Evolutionary conservation across 2,888 invertebrate genomes (phyloP).

Genomic region (Clepsis dumicolana): DNA sequence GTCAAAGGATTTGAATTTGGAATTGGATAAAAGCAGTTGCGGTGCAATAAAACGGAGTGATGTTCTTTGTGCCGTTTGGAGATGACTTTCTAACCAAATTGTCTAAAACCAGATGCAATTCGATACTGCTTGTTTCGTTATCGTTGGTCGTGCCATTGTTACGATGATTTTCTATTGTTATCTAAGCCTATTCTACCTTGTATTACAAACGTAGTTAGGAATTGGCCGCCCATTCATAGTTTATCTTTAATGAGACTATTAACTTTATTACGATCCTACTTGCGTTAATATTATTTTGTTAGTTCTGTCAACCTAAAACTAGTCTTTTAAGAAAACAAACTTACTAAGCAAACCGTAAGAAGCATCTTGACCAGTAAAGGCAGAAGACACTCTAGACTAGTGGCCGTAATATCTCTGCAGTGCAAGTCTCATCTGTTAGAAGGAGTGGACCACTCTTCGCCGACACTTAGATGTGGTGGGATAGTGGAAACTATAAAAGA

Average conservation of each 20-base stretch:
- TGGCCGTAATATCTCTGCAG: slow-evolving; percentile 34
- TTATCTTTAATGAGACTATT: not conserved
- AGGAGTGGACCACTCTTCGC: slow-evolving; percentile 46
- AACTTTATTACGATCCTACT: too few species aligned
- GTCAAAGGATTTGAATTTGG: slow-evolving; percentile 52
- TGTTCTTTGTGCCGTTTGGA: slow-evolving; percentile 27
- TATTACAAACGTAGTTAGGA: slow-evolving; percentile 6
- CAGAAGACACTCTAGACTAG: slow-evolving; percentile 14
- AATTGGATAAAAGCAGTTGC: slow-evolving; percentile 31
- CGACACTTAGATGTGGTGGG: slow-evolving; percentile 39
- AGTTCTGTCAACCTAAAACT: not conserved
- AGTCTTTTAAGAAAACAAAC: slow-evolving; percentile 17
- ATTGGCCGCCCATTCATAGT: slow-evolving; percentile 18
- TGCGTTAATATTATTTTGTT: not conserved
- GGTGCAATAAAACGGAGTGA: slow-evolving; percentile 33
- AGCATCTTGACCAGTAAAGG: slow-evolving; percentile 28
- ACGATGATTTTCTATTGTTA: slow-evolving; percentile 39
- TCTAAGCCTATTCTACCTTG: slow-evolving; percentile 22
- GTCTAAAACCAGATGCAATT: slow-evolving; percentile 6
- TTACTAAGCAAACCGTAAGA: slow-evolving; percentile 2
- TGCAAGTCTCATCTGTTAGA: slow-evolving; percentile 54
- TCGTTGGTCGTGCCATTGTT: slow-evolving; percentile 24
- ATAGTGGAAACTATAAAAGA: slow-evolving; percentile 20
- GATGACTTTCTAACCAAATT: slow-evolving; percentile 14
- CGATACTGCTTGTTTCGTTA: slow-evolving; percentile 23